Evolutionary conservation across 2,797 vertebrate species (phyloP), one percentile per base, ranked within the genome.

Genomic region (Bradypodion ventrale): DNA sequence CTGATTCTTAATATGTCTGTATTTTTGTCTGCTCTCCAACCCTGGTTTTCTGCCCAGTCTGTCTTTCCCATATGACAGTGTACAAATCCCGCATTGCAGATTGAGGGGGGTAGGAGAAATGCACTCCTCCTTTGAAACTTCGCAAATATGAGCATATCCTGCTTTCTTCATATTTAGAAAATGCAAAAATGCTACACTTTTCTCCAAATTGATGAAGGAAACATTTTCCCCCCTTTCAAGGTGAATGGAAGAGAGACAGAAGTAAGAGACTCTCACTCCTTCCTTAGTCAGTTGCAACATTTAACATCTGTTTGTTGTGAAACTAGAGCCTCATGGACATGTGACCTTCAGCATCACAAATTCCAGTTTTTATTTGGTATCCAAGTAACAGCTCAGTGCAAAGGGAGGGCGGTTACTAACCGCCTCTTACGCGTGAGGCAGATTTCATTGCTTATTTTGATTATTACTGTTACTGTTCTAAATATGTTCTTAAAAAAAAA

Each of bases 251-350:
- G 52, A 56, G 52, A 82, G 80, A 74, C 85, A 69, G 66, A 78
- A 37, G 0, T 23, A 52, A 69, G 90, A 81, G n/a, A 44, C 12
- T 66, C 89, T 87, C 90, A 78, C 93, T 95, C 52, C 56, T 60
- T 59, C 81, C 52, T 44, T 59, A 56, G 63, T 74, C 88, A 87
- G 91, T 89, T 85, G 87, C 94, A 66, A 83, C 96, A 91, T 88
- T 95, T 96, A 96, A 94, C 96, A 96, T 96, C 96, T 98, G 97
- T 98, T 97, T 99, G 98, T 99, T 99, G 98, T 98, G 98, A 98
- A 98, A 98, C 96, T 93, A 4, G 97, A 98, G 95, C 91, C 90
- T 35, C 40, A 0, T 23, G 84, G 56, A 94, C 98, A 97, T 95
- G 97, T 98, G 97, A 98, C 88, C 65, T 83, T 89, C 94, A 32